A percentile compares a stretch with the other conserved stretches of the same genome.
Conservation (phyloP, 1,140 invertebrate species). For the Drosophila bifasciata region DNA sequence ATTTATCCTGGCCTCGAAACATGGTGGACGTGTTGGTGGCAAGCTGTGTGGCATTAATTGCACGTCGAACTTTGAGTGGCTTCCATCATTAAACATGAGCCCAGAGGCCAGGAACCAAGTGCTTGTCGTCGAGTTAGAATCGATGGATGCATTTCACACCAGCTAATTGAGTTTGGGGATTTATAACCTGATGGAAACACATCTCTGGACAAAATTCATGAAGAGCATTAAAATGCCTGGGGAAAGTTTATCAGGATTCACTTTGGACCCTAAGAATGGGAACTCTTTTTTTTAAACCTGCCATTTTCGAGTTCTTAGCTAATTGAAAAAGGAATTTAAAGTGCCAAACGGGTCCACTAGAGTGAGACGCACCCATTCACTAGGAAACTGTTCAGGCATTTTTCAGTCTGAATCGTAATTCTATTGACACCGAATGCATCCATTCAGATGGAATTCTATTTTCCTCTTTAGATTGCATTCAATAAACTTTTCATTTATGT, state of each 20-base stretch:
- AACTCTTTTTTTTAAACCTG: neutral
- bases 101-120: no score
- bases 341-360: slow-evolving; percentile 1
- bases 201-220: no score
- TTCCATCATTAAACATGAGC: slow-evolving; percentile 57
- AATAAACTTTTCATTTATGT: no score
- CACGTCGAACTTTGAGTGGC: slow-evolving; percentile 67
- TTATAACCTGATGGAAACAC: no score
- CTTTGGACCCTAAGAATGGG: no score
- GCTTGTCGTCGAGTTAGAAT: neutral
- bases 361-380: neutral
- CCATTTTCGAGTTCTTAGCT: neutral
- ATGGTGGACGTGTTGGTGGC: slow-evolving; percentile 22
- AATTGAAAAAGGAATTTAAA: slow-evolving; percentile 5
- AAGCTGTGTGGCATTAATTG: slow-evolving; percentile 58
- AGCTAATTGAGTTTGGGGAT: no score
- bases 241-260: no score
- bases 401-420: no score
- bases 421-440: no score
- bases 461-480: neutral
- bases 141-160: no score
- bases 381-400: neutral
- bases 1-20: neutral
- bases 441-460: no score
- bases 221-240: no score